Evolutionary conservation across 1,140 invertebrate species (phyloP).

Genomic region (Heliconius congener): DNA sequence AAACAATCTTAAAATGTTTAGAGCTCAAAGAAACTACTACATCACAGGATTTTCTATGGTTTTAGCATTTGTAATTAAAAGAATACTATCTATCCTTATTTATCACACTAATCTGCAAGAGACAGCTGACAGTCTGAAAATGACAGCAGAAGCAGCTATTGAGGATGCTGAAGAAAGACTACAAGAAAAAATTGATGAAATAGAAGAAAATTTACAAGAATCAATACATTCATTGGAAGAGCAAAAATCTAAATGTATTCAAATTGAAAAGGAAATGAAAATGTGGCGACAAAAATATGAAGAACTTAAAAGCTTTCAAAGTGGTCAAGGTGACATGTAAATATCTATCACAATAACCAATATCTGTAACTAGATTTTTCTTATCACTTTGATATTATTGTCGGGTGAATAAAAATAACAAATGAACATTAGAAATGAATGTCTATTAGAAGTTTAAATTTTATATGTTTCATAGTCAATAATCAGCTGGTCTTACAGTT

Average conservation of each 20-base stretch:
- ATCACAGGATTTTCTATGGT: background rate
- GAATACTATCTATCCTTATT: background rate
- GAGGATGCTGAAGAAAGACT: background rate
- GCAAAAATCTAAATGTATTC: background rate
- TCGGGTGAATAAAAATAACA: too few species aligned
- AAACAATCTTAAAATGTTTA: constrained; percentile 1
- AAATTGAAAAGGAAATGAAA: background rate
- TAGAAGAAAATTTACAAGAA: background rate
- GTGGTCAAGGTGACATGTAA: background rate
- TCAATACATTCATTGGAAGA: background rate
- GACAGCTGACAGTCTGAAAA: background rate
- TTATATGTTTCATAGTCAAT: too few species aligned
- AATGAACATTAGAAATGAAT: too few species aligned
- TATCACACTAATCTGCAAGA: background rate
- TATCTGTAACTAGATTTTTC: too few species aligned
- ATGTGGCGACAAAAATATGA: background rate
- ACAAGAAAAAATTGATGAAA: background rate
- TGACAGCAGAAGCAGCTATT: constrained; percentile 2
- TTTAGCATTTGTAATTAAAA: background rate
- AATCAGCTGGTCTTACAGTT: too few species aligned
- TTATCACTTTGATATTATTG: too few species aligned
- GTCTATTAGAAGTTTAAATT: too few species aligned
- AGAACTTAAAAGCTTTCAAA: background rate
- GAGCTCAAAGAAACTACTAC: background rate
- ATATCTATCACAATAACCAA: background rate